phyloP scores from a whole-genome alignment of 2,797 vertebrate species.

The Tokudaia muenninki region DNA sequence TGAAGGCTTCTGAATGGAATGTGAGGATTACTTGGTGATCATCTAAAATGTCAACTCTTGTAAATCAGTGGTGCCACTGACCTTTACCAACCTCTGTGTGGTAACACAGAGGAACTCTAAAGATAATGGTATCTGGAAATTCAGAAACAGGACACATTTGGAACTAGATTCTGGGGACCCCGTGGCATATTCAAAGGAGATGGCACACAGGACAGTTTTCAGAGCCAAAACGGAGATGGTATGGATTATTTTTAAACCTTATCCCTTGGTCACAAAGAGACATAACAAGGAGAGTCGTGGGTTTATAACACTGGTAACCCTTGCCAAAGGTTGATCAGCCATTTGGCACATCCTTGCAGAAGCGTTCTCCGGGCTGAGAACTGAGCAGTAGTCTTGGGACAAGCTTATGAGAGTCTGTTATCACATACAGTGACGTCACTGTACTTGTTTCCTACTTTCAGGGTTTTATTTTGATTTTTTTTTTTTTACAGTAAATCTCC shows the following conservation, averaged over 20 bases:
- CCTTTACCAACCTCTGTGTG: background rate
- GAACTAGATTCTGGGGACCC: background rate
- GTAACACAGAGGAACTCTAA: background rate
- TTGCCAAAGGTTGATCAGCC: background rate
- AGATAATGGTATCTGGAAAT: background rate
- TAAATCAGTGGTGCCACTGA: background rate
- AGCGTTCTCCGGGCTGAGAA: background rate
- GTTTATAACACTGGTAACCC: background rate
- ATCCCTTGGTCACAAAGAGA: background rate
- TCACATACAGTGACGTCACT: background rate
- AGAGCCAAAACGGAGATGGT: background rate
- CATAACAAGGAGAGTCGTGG: background rate
- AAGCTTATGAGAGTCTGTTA: background rate
- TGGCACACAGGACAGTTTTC: background rate
- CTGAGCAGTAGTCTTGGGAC: background rate
- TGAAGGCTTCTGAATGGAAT: background rate
- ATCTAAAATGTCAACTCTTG: constrained; percentile 4
- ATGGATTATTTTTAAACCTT: background rate
- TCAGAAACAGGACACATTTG: background rate
- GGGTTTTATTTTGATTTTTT: background rate
- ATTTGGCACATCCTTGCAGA: background rate
- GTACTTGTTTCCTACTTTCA: background rate
- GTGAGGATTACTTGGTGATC: background rate
- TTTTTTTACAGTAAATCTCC: background rate
- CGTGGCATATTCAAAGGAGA: background rate